These are phyloP conservation scores for Nebria salina DNA, from an alignment of 2,888 invertebrate species.

Conservation along the genomic window DNA sequence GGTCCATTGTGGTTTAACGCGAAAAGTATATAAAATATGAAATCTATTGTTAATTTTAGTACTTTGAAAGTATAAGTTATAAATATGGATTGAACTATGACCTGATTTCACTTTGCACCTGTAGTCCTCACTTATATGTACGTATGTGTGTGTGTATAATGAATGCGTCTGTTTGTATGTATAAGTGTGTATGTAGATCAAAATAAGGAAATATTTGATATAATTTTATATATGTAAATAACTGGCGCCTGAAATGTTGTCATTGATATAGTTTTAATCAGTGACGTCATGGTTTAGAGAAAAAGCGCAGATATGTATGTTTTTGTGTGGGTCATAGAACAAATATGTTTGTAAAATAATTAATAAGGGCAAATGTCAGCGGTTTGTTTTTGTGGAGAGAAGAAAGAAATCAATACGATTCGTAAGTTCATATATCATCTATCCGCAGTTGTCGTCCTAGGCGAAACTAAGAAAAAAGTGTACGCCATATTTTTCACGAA, in stretches of 20 bases:
- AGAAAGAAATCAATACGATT: not conserved
- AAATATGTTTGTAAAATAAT: not conserved
- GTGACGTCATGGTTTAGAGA: no score
- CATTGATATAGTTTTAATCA: no score
- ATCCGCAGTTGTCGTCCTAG: not conserved
- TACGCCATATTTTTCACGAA: not conserved
- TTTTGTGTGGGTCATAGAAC: no score
- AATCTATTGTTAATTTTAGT: constrained; percentile 4
- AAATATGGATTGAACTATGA: not conserved
- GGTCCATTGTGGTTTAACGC: not conserved
- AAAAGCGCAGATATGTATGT: no score
- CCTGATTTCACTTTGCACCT: constrained; percentile 8
- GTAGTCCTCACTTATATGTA: not conserved
- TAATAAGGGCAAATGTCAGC: not conserved
- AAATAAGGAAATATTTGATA: no score
- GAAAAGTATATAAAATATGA: constrained; percentile 8
- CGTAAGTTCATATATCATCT: not conserved
- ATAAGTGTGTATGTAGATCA: no score
- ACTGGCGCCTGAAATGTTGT: no score
- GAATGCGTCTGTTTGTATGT: no score
- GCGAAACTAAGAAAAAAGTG: not conserved
- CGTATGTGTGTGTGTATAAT: no score
- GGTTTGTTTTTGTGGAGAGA: not conserved
- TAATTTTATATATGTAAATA: no score
- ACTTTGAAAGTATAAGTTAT: not conserved